Evolutionary conservation across 1,140 invertebrate species (phyloP), one percentile per base, ranked within the genome.

Genomic region (Nephotettix cincticeps): DNA sequence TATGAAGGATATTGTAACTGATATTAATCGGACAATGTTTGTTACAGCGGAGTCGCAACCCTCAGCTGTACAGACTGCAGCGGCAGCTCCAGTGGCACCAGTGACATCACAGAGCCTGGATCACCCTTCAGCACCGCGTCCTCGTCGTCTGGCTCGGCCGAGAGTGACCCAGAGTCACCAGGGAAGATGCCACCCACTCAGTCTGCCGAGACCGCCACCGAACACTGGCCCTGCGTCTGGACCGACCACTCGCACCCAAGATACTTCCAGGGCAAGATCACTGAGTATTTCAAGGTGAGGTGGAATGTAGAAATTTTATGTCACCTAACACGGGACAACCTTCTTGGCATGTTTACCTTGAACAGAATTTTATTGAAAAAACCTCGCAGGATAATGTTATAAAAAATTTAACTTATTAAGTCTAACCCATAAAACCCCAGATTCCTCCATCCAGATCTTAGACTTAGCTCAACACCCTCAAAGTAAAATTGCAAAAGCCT

Each of bases 41-140:
- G 71, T 84, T 85, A n/a, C 84, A 91, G 90, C 84, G 90, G 90
- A 43, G 89, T 91, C 58, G 89, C 88, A 45, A 85, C 88, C 27
- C 83, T 87, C 64, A 87, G 88, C 71, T 90, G 88, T 75, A 87
- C 88, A 17, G 88, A 90, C 74, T 86, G 84, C 78, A 81, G 81
- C 45, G 75, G 74, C 28, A 77, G 72, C 58, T 89, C 86, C 78
- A 89, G 88, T 74, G 87, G 86, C 30, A 89, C 87, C 64, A 90
- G 89, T 78, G 90, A 91, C 81, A 90, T 90, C 75, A 90, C 92
- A 70, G 92, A 93, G 80, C 91, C 91, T 30, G 90, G 90, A 30
- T 93, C 91, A 43, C 91, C 92, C 72, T 91, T 87, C 79, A 91
- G 90, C 79, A 70, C 40, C 28, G 89, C 87, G 29, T 80, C 82